These are phyloP conservation scores for Frankliniella fusca DNA, from an alignment of 2,888 invertebrate species.

Conservation along the genomic window DNA sequence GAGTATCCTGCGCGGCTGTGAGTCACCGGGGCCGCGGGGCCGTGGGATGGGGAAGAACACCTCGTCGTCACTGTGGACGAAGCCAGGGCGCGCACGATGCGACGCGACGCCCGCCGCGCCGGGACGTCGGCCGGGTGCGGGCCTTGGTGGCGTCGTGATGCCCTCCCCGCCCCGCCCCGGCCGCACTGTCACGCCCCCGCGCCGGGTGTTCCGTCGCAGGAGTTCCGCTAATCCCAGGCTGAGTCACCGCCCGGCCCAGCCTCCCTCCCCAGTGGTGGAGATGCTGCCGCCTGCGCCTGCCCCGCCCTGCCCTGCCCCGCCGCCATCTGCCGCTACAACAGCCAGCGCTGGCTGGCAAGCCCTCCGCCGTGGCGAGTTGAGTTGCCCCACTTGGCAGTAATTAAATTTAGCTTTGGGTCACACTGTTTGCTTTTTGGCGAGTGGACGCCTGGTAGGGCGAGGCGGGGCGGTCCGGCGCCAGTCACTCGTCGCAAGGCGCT, in stretches of 20 bases:
- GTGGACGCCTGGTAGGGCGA: neutral
- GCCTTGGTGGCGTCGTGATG: neutral
- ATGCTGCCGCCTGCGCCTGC: neutral
- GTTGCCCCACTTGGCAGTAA: too few species aligned
- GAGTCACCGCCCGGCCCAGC: neutral
- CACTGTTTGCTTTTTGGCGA: neutral
- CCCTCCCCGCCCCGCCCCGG: neutral
- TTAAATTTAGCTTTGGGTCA: neutral
- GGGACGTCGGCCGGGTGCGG: neutral
- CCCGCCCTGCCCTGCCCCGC: neutral
- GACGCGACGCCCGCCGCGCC: neutral
- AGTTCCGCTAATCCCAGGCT: conserved; percentile 3
- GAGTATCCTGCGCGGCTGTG: too few species aligned
- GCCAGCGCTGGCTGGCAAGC: too few species aligned
- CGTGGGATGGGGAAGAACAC: too few species aligned
- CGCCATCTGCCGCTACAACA: neutral
- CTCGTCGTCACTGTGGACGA: too few species aligned
- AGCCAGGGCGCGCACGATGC: too few species aligned
- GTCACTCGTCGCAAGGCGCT: neutral
- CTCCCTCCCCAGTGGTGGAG: neutral
- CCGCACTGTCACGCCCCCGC: neutral
- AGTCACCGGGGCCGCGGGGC: too few species aligned
- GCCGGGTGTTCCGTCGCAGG: neutral
- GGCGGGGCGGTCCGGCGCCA: neutral
- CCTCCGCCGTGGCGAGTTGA: too few species aligned